Evolutionary conservation across 2,888 invertebrate genomes (phyloP).

Genomic region (Selenia dentaria): DNA sequence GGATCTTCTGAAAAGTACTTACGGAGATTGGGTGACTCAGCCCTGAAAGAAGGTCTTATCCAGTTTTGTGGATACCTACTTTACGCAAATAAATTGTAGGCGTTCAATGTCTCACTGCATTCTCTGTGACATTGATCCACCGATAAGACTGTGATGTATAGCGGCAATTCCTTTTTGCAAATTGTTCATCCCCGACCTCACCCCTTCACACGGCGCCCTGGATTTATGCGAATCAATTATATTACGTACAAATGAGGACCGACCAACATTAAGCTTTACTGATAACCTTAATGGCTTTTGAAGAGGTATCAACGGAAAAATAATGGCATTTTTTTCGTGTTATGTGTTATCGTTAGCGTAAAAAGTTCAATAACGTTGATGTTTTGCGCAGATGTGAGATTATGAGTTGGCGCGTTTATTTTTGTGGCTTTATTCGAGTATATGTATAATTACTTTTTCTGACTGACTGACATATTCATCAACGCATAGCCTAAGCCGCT

Average conservation of each 20-base stretch:
- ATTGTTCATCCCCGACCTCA: constrained; percentile 58
- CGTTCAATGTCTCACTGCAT: constrained; percentile 14
- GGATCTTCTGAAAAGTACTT: no score
- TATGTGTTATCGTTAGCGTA: constrained; percentile 22
- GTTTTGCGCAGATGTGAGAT: constrained; percentile 8
- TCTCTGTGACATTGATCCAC: constrained; percentile 57
- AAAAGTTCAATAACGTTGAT: constrained; percentile 22
- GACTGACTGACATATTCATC: no score
- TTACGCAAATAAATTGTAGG: no score
- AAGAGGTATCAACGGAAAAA: constrained; percentile 23
- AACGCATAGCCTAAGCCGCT: no score
- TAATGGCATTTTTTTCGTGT: constrained; percentile 20
- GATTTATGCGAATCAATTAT: constrained; percentile 69
- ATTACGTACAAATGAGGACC: constrained; percentile 50
- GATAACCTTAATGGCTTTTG: constrained; percentile 31
- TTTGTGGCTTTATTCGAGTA: no score
- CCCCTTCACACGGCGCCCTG: constrained; percentile 29
- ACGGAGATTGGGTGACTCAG: no score
- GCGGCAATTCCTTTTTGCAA: constrained; percentile 74
- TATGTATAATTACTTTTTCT: no score
- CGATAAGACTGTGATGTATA: constrained; percentile 75
- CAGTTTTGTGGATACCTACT: no score
- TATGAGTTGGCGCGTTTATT: not conserved
- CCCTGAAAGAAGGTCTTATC: no score
- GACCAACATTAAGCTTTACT: constrained; percentile 37